Evolutionary conservation across 2,888 invertebrate species (phyloP).

Genomic region (Agapostemon virescens): DNA sequence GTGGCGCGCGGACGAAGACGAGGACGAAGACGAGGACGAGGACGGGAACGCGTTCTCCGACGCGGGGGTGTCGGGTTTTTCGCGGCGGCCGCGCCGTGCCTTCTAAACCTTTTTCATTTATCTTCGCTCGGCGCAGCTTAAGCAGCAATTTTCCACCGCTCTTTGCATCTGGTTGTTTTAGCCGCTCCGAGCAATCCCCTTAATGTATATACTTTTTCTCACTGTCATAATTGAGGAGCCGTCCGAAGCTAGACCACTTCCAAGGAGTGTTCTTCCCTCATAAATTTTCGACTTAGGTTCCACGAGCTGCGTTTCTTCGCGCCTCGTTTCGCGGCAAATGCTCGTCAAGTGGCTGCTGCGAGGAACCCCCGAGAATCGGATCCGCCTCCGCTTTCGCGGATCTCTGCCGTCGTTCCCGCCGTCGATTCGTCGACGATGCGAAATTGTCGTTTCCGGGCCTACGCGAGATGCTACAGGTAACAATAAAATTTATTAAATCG

Average conservation of each 20-base stretch:
- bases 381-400: neutral
- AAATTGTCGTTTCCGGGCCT: neutral
- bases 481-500: too few species aligned
- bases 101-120: conserved; percentile 65
- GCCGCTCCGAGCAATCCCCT: conserved; percentile 60
- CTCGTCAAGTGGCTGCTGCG: conserved; percentile 15
- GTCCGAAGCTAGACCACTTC: conserved; percentile 40
- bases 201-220: conserved; percentile 68
- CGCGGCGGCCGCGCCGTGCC: conserved; percentile 5
- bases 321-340: conserved; percentile 19
- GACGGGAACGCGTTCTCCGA: neutral
- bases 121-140: conserved; percentile 63
- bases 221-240: conserved; percentile 66
- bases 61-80: neutral
- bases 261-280: conserved; percentile 45
- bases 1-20: neutral
- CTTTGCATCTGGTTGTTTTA: conserved; percentile 60
- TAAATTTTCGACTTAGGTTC: conserved; percentile 54
- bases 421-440: too few species aligned
- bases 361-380: conserved; percentile 3
- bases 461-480: neutral
- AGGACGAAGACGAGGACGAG: too few species aligned
- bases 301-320: conserved; percentile 25
- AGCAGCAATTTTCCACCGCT: conserved; percentile 63
- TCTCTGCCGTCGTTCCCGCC: neutral